phyloP scores from a whole-genome alignment of 2,113 vertebrate species.

The Menura novaehollandiae region DNA sequence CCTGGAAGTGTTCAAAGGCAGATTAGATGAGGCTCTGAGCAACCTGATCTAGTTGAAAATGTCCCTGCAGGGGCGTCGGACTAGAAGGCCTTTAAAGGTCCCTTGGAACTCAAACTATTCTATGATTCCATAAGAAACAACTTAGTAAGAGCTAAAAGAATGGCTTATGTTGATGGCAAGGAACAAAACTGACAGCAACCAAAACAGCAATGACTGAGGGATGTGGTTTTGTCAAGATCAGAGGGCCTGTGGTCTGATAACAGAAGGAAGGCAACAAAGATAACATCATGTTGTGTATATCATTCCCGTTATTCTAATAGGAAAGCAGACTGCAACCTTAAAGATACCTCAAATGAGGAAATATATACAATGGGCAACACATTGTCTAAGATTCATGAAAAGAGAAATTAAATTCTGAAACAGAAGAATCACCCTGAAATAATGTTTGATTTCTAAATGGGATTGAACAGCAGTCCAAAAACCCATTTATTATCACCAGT shows the following conservation, averaged over 20 bases:
- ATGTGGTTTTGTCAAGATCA: background rate
- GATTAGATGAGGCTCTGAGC: background rate
- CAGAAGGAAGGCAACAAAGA: background rate
- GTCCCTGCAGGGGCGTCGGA: background rate
- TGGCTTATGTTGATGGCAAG: background rate
- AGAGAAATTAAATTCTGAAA: background rate
- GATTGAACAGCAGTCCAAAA: background rate
- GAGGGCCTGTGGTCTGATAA: background rate
- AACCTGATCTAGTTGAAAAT: background rate
- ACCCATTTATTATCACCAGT: background rate
- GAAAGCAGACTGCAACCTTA: background rate
- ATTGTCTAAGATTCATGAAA: background rate
- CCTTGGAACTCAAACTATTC: background rate
- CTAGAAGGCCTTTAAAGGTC: background rate
- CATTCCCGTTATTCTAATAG: background rate
- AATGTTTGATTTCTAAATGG: background rate
- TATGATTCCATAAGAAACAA: background rate
- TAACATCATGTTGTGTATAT: background rate
- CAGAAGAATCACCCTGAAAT: background rate
- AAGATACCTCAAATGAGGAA: background rate
- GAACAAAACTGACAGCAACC: background rate
- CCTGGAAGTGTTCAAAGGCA: background rate
- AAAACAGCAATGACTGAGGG: background rate
- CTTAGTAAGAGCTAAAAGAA: background rate
- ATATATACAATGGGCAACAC: background rate